Conservation (phyloP, 1,140 invertebrate species). For the Chironomus tepperi region DNA sequence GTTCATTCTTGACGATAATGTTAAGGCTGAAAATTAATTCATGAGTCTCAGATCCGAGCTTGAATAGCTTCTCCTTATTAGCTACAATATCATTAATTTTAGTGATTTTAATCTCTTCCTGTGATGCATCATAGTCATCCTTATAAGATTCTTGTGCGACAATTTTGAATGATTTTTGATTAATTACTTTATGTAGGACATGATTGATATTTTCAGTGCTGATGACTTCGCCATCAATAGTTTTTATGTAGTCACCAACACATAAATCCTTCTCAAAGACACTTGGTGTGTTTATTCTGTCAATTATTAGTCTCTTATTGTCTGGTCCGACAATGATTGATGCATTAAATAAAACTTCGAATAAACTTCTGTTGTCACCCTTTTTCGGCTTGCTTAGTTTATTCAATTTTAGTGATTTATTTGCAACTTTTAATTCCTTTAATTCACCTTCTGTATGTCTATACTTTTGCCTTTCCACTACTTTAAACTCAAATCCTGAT, state of each 20-base stretch:
- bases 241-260: neutral
- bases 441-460: neutral
- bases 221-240: neutral
- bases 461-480: neutral
- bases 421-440: neutral
- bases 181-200: neutral
- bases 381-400: neutral
- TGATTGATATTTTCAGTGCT: neutral
- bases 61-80: neutral
- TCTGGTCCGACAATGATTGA: neutral
- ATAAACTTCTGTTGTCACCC: neutral
- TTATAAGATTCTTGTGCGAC: slow-evolving; percentile 10
- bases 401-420: neutral
- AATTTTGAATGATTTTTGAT: slow-evolving; percentile 1
- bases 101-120: neutral
- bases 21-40: slow-evolving; percentile 1
- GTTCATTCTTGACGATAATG: neutral
- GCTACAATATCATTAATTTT: neutral
- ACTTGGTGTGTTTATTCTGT: neutral
- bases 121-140: neutral
- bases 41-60: neutral
- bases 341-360: neutral
- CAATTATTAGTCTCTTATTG: neutral
- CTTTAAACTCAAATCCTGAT: neutral
- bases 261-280: neutral